Percentiles rank a stretch among this genome's conserved stretches.
Conservation (phyloP, 35 echinoderm and acorn worm genomes). For the Amphiura filiformis region DNA sequence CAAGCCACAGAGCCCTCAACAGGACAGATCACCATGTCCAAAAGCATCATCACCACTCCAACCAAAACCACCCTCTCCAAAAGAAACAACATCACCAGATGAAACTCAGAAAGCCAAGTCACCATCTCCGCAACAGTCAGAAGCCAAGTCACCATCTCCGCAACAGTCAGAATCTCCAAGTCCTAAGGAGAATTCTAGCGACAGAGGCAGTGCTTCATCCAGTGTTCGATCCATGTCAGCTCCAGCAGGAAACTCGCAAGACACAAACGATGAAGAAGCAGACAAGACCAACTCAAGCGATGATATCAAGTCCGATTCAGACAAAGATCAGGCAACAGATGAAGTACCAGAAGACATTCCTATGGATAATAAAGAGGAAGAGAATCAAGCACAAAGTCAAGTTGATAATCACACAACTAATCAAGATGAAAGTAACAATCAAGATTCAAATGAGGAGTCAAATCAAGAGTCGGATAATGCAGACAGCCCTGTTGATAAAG, state of each 20-base stretch:
- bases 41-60: background rate
- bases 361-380: too few species aligned
- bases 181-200: background rate
- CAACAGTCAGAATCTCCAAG: background rate
- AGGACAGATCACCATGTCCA: slow-evolving; percentile 10
- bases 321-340: background rate
- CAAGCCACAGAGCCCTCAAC: background rate
- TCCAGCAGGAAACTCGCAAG: background rate
- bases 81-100: too few species aligned
- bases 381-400: too few species aligned
- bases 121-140: background rate
- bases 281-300: background rate
- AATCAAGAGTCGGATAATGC: background rate
- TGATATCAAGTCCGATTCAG: too few species aligned
- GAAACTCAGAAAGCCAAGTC: background rate
- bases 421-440: too few species aligned
- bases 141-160: too few species aligned
- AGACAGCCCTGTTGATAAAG: background rate
- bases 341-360: background rate
- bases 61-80: background rate
- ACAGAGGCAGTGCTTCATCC: background rate
- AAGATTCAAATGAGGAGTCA: background rate
- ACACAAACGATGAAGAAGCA: background rate
- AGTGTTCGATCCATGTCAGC: background rate
- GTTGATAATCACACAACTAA: too few species aligned